These are phyloP conservation scores for Hyles lineata DNA, from an alignment of 2,888 invertebrate species.

Conservation along the genomic window DNA sequence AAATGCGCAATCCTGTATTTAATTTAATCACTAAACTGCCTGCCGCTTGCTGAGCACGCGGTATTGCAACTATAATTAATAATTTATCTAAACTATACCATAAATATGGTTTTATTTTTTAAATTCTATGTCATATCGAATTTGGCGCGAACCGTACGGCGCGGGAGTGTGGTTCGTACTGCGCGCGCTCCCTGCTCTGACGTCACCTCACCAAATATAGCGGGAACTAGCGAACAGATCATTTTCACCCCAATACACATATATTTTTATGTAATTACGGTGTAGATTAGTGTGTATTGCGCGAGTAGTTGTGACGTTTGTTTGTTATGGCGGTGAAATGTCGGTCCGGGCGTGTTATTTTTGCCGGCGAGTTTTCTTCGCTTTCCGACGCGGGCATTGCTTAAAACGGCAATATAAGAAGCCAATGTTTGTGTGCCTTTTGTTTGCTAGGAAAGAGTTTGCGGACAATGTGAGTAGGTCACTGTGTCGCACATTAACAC, in stretches of 20 bases:
- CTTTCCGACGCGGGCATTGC: conserved; percentile 70
- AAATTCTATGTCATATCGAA: conserved; percentile 47
- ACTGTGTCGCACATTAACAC: conserved; percentile 16
- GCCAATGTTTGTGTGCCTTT: conserved; percentile 56
- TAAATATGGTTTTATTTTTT: conserved; percentile 53
- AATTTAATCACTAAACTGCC: conserved; percentile 26
- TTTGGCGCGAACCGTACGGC: conserved; percentile 66
- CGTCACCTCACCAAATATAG: conserved; percentile 80
- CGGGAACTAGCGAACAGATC: conserved; percentile 45
- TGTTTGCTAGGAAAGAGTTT: conserved; percentile 62
- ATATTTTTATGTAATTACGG: conserved; percentile 39
- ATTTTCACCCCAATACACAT: conserved; percentile 46
- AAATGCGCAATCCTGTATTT: conserved; percentile 55
- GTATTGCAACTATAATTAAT: conserved; percentile 52
- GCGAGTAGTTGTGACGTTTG: conserved; percentile 49
- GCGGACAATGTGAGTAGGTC: conserved; percentile 29
- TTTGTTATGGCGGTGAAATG: conserved; percentile 57
- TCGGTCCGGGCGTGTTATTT: conserved; percentile 78
- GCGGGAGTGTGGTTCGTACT: conserved; percentile 73
- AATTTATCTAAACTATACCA: conserved; percentile 46
- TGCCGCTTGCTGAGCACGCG: conserved; percentile 43
- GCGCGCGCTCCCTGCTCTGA: conserved; percentile 66
- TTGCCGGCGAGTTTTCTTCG: conserved; percentile 77
- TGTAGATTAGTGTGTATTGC: conserved; percentile 43
- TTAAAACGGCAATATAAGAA: conserved; percentile 77